Conservation (phyloP, 1,140 invertebrate genomes). For the Tetranychus urticae region DNA sequence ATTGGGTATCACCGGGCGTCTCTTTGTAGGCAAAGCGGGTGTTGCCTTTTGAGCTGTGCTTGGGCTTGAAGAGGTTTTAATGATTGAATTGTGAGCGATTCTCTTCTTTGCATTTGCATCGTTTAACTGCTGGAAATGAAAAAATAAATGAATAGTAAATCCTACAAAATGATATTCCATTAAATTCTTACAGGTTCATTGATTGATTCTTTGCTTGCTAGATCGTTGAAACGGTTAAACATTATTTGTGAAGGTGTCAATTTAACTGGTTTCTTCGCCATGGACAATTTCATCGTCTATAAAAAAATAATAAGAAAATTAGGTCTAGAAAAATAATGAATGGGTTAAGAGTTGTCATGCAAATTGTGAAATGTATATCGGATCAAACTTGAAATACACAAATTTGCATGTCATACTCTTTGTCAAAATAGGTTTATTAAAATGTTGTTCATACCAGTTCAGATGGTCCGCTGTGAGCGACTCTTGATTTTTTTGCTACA, state of each 20-base stretch:
- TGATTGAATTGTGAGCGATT: conserved; percentile 16
- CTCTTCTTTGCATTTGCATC: conserved; percentile 11
- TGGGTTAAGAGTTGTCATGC: no score
- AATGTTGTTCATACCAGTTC: no score
- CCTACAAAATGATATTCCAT: neutral
- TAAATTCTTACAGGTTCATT: no score
- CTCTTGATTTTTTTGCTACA: no score
- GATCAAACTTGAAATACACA: no score
- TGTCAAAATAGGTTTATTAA: no score
- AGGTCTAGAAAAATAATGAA: no score
- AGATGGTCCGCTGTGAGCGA: no score
- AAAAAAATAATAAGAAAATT: no score
- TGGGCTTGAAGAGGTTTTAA: neutral
- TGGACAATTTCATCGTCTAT: no score
- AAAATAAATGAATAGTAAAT: neutral
- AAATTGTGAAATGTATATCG: no score
- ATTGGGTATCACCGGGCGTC: conserved; percentile 34
- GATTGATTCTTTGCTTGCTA: neutral
- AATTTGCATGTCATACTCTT: no score
- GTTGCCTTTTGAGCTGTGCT: neutral
- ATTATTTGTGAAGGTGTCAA: conserved; percentile 2
- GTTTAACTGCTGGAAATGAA: neutral
- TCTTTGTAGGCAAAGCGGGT: conserved; percentile 35
- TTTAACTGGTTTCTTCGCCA: neutral
- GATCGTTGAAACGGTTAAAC: neutral